These are phyloP conservation scores for Ophion ventricosus DNA, from an alignment of 2,888 invertebrate species.

Conservation along the genomic window DNA sequence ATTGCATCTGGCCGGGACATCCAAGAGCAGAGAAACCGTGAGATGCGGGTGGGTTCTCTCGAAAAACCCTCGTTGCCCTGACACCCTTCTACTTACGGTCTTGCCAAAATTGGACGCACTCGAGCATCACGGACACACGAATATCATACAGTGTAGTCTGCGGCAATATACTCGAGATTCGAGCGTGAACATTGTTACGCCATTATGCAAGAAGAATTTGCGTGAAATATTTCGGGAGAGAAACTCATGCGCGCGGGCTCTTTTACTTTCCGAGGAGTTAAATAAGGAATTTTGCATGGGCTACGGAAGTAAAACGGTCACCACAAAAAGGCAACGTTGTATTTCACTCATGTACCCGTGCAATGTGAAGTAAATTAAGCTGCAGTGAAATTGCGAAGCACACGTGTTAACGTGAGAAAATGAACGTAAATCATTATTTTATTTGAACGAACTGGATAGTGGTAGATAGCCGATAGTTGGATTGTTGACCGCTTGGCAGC, in stretches of 20 bases:
- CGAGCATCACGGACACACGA: slow-evolving; percentile 55
- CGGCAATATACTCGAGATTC: slow-evolving; percentile 10
- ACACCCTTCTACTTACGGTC: slow-evolving; percentile 49
- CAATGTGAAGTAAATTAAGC: neutral
- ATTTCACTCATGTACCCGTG: neutral
- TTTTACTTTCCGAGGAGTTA: neutral
- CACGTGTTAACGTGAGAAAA: neutral
- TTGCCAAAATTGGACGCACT: slow-evolving; percentile 61
- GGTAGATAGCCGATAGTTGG: neutral
- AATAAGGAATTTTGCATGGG: neutral
- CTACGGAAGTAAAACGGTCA: neutral
- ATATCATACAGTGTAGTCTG: slow-evolving; percentile 26
- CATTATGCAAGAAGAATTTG: slow-evolving; percentile 8
- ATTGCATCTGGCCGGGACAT: slow-evolving; percentile 31
- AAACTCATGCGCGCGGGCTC: neutral
- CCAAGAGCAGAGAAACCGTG: neutral
- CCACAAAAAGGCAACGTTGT: neutral
- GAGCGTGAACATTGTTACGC: neutral
- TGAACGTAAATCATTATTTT: no score
- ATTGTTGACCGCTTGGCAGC: neutral
- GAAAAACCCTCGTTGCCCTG: slow-evolving; percentile 19
- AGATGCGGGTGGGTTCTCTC: neutral
- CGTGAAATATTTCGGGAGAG: neutral
- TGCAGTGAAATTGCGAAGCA: neutral
- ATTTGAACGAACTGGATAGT: neutral